phyloP scores from a whole-genome alignment of 2,797 vertebrate species.

The Hyperoplus lanceolatus region DNA sequence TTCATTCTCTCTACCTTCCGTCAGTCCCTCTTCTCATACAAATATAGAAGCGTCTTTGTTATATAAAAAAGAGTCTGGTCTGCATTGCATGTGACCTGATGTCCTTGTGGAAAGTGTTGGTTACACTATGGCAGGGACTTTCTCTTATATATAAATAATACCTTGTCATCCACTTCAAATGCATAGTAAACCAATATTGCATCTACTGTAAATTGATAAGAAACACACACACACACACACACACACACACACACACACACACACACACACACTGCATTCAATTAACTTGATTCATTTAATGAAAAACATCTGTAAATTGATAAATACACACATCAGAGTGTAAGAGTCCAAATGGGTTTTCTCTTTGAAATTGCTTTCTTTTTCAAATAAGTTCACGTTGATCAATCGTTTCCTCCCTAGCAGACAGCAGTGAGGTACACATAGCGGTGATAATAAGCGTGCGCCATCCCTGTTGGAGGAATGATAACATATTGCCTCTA shows the following conservation, averaged over 20 bases:
- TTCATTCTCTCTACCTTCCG: neutral
- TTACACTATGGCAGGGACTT: neutral
- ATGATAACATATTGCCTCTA: slow-evolving; percentile 47
- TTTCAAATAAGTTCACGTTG: slow-evolving; percentile 49
- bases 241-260: too few relatives aligned
- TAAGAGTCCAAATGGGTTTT: slow-evolving; percentile 13
- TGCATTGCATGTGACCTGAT: neutral
- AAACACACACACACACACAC: too few relatives aligned
- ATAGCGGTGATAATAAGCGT: slow-evolving; percentile 52
- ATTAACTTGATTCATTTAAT: neutral
- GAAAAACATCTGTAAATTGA: slow-evolving; percentile 17
- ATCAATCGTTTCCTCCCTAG: slow-evolving; percentile 50
- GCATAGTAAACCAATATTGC: neutral
- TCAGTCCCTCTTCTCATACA: neutral
- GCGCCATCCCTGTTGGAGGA: slow-evolving; percentile 32
- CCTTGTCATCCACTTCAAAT: neutral
- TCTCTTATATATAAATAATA: neutral
- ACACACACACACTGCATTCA: neutral
- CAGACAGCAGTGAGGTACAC: slow-evolving; percentile 33
- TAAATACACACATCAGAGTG: slow-evolving; percentile 11
- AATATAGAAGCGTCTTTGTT: neutral
- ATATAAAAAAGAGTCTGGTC: too few relatives aligned
- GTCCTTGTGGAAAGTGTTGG: neutral
- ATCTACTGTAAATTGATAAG: neutral
- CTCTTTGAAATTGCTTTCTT: slow-evolving; percentile 40